phyloP scores from a whole-genome alignment of 2,888 invertebrate genomes.

The Frankliniella fusca region DNA sequence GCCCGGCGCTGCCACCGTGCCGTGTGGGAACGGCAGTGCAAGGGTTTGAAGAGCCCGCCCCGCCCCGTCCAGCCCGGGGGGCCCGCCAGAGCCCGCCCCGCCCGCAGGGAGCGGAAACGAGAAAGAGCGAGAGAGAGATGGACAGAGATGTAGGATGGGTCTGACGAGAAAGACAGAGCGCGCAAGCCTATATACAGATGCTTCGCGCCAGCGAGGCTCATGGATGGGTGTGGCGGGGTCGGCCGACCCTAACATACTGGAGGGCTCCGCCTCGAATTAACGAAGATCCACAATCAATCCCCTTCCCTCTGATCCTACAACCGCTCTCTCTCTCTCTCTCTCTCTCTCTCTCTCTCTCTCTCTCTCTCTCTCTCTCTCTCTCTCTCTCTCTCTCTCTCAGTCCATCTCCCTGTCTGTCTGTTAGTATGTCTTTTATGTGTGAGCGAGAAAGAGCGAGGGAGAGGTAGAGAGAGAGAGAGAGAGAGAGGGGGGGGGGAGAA shows the following conservation, averaged over 20 bases:
- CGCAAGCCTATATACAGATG: too few relatives aligned
- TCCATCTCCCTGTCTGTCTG: not conserved
- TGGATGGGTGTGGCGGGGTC: too few relatives aligned
- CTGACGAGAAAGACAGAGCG: too few relatives aligned
- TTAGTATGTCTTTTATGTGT: not conserved
- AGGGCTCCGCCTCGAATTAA: conserved; percentile 4
- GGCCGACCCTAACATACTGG: not conserved
- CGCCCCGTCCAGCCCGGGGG: too few relatives aligned
- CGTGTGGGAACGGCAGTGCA: too few relatives aligned
- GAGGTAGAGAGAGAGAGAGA: not conserved
- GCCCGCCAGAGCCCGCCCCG: too few relatives aligned
- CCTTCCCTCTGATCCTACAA: not conserved
- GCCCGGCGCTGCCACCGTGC: too few relatives aligned
- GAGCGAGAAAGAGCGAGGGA: not conserved
- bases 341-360: not conserved
- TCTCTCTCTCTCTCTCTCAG: not conserved
- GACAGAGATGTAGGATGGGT: too few relatives aligned
- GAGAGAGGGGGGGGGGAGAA: not conserved
- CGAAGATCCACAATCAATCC: conserved; percentile 6
- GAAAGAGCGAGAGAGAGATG: too few relatives aligned
- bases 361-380: not conserved
- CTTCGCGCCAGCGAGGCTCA: too few relatives aligned
- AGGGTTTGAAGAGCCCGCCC: too few relatives aligned
- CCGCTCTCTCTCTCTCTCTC: not conserved
- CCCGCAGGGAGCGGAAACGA: too few relatives aligned